These are phyloP conservation scores for Champsocephalus esox DNA, from an alignment of 2,797 vertebrate genomes.

Conservation along the genomic window DNA sequence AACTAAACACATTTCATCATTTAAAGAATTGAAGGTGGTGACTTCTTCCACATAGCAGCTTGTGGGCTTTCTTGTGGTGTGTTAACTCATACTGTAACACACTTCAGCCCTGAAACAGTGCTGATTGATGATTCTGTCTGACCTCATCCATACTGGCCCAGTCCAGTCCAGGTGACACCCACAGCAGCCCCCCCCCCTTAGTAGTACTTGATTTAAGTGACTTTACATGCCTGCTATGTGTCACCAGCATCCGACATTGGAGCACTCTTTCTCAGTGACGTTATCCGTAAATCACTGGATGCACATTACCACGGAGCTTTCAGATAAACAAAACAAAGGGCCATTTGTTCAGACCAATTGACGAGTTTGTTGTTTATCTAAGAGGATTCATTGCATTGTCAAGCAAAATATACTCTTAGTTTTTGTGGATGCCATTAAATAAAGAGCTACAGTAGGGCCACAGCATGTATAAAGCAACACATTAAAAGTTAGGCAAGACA, in stretches of 20 bases:
- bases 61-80: slow-evolving; percentile 2
- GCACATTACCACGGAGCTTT: background rate
- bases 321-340: background rate
- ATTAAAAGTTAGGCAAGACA: slow-evolving; percentile 35
- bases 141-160: slow-evolving; percentile 32
- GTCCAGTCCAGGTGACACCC: slow-evolving; percentile 37
- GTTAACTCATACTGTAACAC: slow-evolving; percentile 3
- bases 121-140: slow-evolving; percentile 30
- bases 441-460: slow-evolving; percentile 11
- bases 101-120: slow-evolving; percentile 29
- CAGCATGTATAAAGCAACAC: slow-evolving; percentile 17
- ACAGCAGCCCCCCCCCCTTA: slow-evolving; percentile 13
- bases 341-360: background rate
- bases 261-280: slow-evolving; percentile 1
- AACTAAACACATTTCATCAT: slow-evolving; percentile 24
- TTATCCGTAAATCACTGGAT: background rate
- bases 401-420: background rate
- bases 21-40: slow-evolving; percentile 6
- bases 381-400: slow-evolving; percentile 18
- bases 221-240: slow-evolving; percentile 8
- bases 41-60: slow-evolving; percentile 20
- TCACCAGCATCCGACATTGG: background rate
- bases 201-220: slow-evolving; percentile 7
- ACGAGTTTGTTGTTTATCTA: slow-evolving; percentile 4
- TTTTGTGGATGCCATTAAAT: background rate